These are phyloP conservation scores for Exephanes ischioxanthus DNA, from an alignment of 2,888 invertebrate genomes.

Conservation along the genomic window DNA sequence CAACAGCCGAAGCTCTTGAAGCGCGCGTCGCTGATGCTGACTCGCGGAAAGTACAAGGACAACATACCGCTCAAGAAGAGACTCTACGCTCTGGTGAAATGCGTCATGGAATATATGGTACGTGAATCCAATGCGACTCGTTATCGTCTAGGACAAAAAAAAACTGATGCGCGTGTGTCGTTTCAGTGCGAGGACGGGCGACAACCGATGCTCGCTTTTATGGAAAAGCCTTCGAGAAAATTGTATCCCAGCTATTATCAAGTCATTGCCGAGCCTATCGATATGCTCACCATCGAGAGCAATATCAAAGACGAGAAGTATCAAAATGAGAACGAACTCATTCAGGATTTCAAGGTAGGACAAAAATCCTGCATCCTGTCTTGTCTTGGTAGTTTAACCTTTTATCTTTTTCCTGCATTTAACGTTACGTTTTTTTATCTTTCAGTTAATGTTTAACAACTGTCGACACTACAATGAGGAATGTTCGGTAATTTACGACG, in stretches of 20 bases:
- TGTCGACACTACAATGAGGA: constrained; percentile 99
- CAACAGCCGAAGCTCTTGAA: constrained; percentile 83
- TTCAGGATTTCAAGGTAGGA: constrained; percentile 87
- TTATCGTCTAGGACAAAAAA: constrained; percentile 47
- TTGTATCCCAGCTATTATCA: constrained; percentile 98
- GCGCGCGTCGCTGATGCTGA: constrained; percentile 83
- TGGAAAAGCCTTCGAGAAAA: constrained; percentile 98
- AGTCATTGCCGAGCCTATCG: constrained; percentile 96
- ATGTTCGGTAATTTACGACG: constrained; percentile 97
- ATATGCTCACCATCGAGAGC: constrained; percentile 96
- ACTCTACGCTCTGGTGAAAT: constrained; percentile 92
- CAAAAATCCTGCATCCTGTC: background rate
- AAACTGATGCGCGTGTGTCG: constrained; percentile 52
- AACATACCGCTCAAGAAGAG: constrained; percentile 91
- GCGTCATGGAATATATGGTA: constrained; percentile 89
- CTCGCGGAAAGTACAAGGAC: constrained; percentile 85
- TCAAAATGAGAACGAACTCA: constrained; percentile 87
- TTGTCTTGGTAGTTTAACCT: background rate
- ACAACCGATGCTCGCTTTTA: constrained; percentile 95
- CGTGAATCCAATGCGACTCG: constrained; percentile 78
- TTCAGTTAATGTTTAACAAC: constrained; percentile 98
- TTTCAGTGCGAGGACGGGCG: constrained; percentile 91
- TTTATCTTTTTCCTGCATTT: background rate
- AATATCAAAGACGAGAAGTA: constrained; percentile 93
- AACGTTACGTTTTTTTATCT: constrained; percentile 77